Evolutionary conservation across 2,888 invertebrate species (phyloP).

Genomic region (Perithous albicinctus): DNA sequence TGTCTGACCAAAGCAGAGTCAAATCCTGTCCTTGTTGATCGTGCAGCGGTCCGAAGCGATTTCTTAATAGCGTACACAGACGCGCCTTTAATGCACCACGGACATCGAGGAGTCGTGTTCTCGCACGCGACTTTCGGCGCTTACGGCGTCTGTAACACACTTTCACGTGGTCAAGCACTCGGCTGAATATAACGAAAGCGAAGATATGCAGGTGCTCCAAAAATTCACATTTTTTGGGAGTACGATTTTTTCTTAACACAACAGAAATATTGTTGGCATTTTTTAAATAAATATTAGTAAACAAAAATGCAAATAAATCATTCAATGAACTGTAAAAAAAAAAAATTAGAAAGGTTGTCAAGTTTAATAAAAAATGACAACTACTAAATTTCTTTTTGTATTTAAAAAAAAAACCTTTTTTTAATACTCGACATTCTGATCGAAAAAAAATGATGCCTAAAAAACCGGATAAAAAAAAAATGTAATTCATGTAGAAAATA

Average conservation of each 20-base stretch:
- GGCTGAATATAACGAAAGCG: neutral
- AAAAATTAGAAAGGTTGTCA: too few relatives aligned
- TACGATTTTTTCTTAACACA: neutral
- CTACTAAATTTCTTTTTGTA: too few relatives aligned
- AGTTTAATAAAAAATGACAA: too few relatives aligned
- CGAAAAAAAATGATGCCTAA: too few relatives aligned
- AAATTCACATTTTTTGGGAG: neutral
- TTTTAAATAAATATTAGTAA: too few relatives aligned
- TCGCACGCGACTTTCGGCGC: slow-evolving; percentile 46
- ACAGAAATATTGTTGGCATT: neutral
- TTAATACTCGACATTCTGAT: too few relatives aligned
- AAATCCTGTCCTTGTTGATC: slow-evolving; percentile 8
- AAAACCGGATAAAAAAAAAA: too few relatives aligned
- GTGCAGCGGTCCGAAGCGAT: slow-evolving; percentile 43
- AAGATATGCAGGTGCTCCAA: slow-evolving; percentile 10
- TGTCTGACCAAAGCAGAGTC: neutral
- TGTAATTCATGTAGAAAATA: too few relatives aligned
- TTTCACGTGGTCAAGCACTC: slow-evolving; percentile 45
- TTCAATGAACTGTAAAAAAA: too few relatives aligned
- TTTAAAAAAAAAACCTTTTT: too few relatives aligned
- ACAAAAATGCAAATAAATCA: too few relatives aligned
- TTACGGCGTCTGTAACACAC: slow-evolving; percentile 53
- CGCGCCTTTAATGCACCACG: slow-evolving; percentile 37
- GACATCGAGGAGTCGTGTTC: neutral
- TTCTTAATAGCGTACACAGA: slow-evolving; percentile 54